Conservation (phyloP, 2,113 vertebrate species). For the Pantherophis guttatus region DNA sequence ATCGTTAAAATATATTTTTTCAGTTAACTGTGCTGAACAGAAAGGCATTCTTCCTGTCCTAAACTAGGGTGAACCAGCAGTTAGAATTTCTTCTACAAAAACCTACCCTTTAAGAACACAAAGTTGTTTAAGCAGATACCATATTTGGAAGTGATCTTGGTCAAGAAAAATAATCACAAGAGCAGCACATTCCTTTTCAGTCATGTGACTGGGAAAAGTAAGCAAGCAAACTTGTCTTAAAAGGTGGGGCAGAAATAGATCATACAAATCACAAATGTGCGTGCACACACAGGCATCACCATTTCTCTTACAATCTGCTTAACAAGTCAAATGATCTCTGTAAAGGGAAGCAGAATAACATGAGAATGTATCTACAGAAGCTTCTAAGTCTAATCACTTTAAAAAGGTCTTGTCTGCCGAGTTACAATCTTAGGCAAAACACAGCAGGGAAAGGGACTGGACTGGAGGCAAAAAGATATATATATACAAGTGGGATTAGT, state of each 20-base stretch:
- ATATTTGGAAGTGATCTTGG: constrained; percentile 65
- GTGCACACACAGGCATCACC: neutral
- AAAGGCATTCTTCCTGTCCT: constrained; percentile 7
- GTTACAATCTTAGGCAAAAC: neutral
- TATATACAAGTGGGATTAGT: neutral
- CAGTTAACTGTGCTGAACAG: neutral
- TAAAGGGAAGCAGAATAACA: neutral
- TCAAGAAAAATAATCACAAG: constrained; percentile 71
- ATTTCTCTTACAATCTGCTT: neutral
- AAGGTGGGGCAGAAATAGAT: constrained; percentile 6
- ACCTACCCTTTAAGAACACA: constrained; percentile 50
- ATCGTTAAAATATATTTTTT: neutral
- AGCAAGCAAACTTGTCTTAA: neutral
- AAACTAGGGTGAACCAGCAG: constrained; percentile 38
- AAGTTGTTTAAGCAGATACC: constrained; percentile 63
- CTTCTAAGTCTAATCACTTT: neutral
- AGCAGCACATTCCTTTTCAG: constrained; percentile 58
- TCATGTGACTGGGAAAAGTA: constrained; percentile 47
- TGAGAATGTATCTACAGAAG: neutral
- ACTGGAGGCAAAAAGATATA: neutral
- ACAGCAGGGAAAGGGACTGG: neutral
- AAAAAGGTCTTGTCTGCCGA: neutral
- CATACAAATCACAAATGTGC: neutral
- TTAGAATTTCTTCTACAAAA: constrained; percentile 57
- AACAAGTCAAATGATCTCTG: neutral